These are phyloP conservation scores for Psylliodes chrysocephalus DNA, from an alignment of 2,888 invertebrate genomes.

Conservation along the genomic window DNA sequence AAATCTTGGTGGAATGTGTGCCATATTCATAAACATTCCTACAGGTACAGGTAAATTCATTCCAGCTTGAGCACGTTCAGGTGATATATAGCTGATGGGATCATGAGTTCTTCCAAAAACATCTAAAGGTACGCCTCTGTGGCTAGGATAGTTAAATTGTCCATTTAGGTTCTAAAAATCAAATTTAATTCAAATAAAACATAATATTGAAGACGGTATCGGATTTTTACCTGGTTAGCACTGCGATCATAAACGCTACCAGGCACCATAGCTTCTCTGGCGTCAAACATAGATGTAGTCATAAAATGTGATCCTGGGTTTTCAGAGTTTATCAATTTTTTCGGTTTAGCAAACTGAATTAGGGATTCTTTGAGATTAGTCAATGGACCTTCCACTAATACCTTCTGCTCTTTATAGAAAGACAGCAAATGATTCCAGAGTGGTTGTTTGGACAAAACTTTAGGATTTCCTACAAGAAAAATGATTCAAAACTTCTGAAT, in stretches of 20 bases:
- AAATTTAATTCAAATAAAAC: background rate
- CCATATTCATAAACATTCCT: constrained; percentile 94
- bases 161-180: constrained; percentile 49
- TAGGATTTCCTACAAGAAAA: constrained; percentile 89
- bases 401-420: constrained; percentile 97
- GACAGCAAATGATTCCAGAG: constrained; percentile 98
- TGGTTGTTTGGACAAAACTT: constrained; percentile 97
- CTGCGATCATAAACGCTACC: constrained; percentile 94
- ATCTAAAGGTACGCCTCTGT: constrained; percentile 66
- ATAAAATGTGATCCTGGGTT: constrained; percentile 98
- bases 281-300: constrained; percentile 97
- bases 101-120: constrained; percentile 82
- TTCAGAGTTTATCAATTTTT: constrained; percentile 91
- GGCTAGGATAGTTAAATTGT: constrained; percentile 41
- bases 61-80: constrained; percentile 80
- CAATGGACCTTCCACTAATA: constrained; percentile 96
- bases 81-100: constrained; percentile 92
- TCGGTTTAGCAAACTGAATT: constrained; percentile 97
- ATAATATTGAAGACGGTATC: background rate
- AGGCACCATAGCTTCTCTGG: constrained; percentile 93
- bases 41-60: constrained; percentile 91
- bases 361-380: constrained; percentile 96
- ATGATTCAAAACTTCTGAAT: too few species aligned
- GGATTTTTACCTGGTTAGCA: constrained; percentile 60
- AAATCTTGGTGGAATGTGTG: constrained; percentile 79